phyloP scores from a whole-genome alignment of 2,888 invertebrate genomes.

The Timema podura region DNA sequence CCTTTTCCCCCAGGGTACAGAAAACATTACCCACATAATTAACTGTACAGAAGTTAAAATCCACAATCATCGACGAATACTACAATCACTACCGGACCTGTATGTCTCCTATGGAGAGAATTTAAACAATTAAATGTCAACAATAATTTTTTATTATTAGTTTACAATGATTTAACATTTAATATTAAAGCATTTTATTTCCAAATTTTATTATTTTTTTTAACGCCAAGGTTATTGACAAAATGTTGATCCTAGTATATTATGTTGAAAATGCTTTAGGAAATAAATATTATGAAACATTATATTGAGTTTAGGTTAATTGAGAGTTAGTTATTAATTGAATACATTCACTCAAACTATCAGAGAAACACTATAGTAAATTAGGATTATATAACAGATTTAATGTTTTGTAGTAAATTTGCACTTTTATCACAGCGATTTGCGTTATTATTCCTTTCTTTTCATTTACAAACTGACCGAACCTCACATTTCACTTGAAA shows the following conservation, averaged over 20 bases:
- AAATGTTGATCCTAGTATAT: background rate
- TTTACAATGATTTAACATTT: constrained; percentile 28
- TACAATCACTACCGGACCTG: constrained; percentile 25
- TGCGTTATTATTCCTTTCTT: constrained; percentile 19
- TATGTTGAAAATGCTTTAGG: background rate
- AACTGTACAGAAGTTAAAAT: constrained; percentile 26
- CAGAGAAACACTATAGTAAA: too few relatives aligned
- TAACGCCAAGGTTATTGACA: constrained; percentile 5
- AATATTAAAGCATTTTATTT: constrained; percentile 24
- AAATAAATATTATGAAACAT: constrained; percentile 3
- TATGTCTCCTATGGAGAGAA: constrained; percentile 26
- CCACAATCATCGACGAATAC: constrained; percentile 21
- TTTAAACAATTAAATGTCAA: constrained; percentile 29
- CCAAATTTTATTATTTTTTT: background rate
- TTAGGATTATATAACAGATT: background rate
- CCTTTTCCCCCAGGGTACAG: constrained; percentile 21
- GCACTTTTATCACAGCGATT: constrained; percentile 28
- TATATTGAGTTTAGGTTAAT: too few relatives aligned
- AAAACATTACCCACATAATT: constrained; percentile 19
- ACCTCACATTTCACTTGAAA: background rate
- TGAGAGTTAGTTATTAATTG: too few relatives aligned
- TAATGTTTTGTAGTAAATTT: constrained; percentile 17
- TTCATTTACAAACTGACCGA: constrained; percentile 20
- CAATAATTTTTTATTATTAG: constrained; percentile 23
- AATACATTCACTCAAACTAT: too few relatives aligned